Conservation (phyloP, 2,797 vertebrate genomes). For the Sphenopsis melanotis region DNA sequence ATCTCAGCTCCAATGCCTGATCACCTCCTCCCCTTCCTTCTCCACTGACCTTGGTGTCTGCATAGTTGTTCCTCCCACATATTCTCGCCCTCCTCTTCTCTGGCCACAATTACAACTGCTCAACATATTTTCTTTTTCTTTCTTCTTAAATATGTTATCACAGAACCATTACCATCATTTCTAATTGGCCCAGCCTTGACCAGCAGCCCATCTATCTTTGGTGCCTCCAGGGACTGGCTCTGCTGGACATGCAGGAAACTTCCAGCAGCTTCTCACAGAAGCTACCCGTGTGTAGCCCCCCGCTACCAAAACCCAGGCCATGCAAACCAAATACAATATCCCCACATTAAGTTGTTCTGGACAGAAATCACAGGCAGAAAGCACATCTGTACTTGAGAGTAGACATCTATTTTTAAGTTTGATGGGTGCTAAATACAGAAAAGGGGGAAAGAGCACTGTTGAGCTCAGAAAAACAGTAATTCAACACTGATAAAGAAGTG, state of each 20-base stretch:
- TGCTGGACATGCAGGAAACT: background rate
- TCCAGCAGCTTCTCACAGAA: background rate
- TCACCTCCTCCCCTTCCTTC: background rate
- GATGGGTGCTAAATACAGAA: background rate
- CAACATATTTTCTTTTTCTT: background rate
- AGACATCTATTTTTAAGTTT: background rate
- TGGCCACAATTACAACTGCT: background rate
- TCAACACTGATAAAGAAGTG: background rate
- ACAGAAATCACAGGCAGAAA: background rate
- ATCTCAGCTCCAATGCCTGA: background rate
- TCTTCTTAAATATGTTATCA: background rate
- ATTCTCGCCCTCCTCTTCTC: background rate
- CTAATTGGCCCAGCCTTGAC: background rate
- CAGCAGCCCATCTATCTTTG: background rate
- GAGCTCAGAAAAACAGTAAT: background rate
- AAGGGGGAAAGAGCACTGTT: background rate
- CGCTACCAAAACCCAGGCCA: background rate
- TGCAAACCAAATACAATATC: background rate
- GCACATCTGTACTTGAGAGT: background rate
- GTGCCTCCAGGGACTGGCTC: background rate
- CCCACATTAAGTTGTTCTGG: background rate
- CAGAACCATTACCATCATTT: background rate
- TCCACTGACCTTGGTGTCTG: background rate
- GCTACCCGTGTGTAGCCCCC: background rate
- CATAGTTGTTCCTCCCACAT: background rate